Conservation (phyloP, 2,888 invertebrate genomes). For the Stegophylla sp. region DNA sequence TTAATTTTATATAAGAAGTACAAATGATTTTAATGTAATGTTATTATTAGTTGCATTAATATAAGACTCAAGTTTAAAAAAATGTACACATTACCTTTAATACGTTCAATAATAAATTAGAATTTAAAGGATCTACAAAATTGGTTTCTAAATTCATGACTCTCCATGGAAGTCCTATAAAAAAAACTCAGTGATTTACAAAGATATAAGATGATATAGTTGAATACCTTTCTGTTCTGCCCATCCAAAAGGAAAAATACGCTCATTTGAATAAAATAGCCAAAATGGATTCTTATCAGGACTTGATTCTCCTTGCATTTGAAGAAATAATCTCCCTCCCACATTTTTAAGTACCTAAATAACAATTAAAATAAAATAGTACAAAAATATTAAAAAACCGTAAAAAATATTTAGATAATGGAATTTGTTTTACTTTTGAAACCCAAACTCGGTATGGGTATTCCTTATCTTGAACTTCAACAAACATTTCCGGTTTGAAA, state of each 20-base stretch:
- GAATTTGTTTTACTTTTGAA: slow-evolving; percentile 42
- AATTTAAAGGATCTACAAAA: neutral
- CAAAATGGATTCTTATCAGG: slow-evolving; percentile 43
- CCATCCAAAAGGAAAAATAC: slow-evolving; percentile 56
- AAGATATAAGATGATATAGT: neutral
- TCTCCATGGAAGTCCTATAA: slow-evolving; percentile 66
- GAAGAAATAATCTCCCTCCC: slow-evolving; percentile 41
- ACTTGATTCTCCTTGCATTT: slow-evolving; percentile 30
- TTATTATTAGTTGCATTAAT: neutral
- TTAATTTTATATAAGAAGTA: neutral
- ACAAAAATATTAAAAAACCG: neutral
- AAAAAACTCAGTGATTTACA: slow-evolving; percentile 65
- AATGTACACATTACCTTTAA: slow-evolving; percentile 43
- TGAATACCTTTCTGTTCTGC: slow-evolving; percentile 52
- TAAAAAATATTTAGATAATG: neutral
- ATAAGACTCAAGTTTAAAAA: neutral
- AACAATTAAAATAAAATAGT: neutral
- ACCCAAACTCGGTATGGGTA: slow-evolving; percentile 55
- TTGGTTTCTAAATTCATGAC: slow-evolving; percentile 64
- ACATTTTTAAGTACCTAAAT: slow-evolving; percentile 38
- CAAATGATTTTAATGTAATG: neutral
- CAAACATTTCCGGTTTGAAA: slow-evolving; percentile 43
- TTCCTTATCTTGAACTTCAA: slow-evolving; percentile 54
- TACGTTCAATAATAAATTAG: slow-evolving; percentile 23
- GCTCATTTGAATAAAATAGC: slow-evolving; percentile 53